A percentile compares a stretch with the other conserved stretches of the same genome.
phyloP scores from a whole-genome alignment of 2,113 vertebrate species.

The Mastomys coucha region DNA sequence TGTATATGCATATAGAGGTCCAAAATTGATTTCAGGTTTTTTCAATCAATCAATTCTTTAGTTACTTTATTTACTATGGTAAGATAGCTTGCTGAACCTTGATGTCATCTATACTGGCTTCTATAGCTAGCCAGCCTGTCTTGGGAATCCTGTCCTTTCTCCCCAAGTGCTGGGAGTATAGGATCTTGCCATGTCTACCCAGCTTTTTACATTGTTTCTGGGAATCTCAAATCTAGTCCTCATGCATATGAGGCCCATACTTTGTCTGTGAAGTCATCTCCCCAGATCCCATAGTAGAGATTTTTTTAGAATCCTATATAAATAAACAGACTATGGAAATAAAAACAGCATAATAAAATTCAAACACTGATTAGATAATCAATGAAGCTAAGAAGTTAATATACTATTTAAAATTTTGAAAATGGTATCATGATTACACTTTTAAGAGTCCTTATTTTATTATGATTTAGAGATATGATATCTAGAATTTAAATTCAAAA shows the following conservation, averaged over 20 bases:
- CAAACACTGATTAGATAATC: constrained; percentile 28
- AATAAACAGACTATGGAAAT: neutral
- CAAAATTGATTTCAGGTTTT: neutral
- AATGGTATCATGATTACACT: neutral
- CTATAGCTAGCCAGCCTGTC: neutral
- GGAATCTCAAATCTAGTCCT: neutral
- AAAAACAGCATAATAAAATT: neutral
- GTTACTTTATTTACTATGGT: neutral
- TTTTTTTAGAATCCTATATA: neutral
- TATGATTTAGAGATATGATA: neutral
- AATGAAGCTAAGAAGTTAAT: constrained; percentile 9
- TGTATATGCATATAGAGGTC: too few species aligned
- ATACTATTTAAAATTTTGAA: constrained; percentile 10
- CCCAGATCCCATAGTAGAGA: neutral
- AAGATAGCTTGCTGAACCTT: neutral
- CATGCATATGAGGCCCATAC: neutral
- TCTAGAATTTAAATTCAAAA: neutral
- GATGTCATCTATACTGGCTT: neutral
- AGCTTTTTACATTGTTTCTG: neutral
- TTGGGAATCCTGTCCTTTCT: neutral
- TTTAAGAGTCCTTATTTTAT: neutral
- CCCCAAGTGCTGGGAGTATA: neutral
- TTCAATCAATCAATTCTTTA: neutral
- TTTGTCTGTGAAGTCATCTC: neutral
- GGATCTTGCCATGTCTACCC: neutral